A percentile compares a stretch with the other conserved stretches of the same genome.
phyloP scores from a whole-genome alignment of 2,888 invertebrate species.

The Acleris laterana region DNA sequence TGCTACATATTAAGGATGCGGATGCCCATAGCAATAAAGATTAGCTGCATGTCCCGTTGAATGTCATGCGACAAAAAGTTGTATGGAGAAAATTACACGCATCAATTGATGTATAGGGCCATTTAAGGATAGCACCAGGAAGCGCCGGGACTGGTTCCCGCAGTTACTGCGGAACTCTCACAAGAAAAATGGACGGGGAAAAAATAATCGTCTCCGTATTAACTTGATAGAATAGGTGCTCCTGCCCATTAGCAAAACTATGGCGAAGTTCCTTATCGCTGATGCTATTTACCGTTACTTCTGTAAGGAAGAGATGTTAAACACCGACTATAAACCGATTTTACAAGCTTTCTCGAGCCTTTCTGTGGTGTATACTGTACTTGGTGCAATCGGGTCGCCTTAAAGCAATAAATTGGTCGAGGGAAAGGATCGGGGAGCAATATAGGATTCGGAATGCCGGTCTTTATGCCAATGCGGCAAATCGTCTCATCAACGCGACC shows the following conservation, averaged over 20 bases:
- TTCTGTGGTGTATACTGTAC: conserved; percentile 61
- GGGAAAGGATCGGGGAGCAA: conserved; percentile 56
- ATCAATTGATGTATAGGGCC: conserved; percentile 60
- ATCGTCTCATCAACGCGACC: conserved; percentile 57
- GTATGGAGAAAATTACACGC: conserved; percentile 62
- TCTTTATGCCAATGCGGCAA: conserved; percentile 61
- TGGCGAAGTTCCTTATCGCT: conserved; percentile 12
- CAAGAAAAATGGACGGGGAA: conserved; percentile 58
- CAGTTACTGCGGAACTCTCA: conserved; percentile 49
- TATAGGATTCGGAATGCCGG: conserved; percentile 60
- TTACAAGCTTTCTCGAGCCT: conserved; percentile 48
- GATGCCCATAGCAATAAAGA: conserved; percentile 47
- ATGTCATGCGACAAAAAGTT: conserved; percentile 60
- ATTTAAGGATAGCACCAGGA: conserved; percentile 74
- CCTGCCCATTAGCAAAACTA: conserved; percentile 29
- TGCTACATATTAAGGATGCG: conserved; percentile 12
- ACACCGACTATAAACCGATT: conserved; percentile 48
- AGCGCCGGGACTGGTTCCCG: conserved; percentile 61
- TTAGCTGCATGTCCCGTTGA: conserved; percentile 54
- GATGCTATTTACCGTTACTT: conserved; percentile 17
- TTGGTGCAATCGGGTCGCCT: conserved; percentile 50
- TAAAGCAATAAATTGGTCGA: conserved; percentile 61
- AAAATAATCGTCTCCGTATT: conserved; percentile 59
- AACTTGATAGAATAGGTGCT: conserved; percentile 47
- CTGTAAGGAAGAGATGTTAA: conserved; percentile 41